These are phyloP conservation scores for Autographa gamma DNA, from an alignment of 2,888 invertebrate species.

Conservation along the genomic window DNA sequence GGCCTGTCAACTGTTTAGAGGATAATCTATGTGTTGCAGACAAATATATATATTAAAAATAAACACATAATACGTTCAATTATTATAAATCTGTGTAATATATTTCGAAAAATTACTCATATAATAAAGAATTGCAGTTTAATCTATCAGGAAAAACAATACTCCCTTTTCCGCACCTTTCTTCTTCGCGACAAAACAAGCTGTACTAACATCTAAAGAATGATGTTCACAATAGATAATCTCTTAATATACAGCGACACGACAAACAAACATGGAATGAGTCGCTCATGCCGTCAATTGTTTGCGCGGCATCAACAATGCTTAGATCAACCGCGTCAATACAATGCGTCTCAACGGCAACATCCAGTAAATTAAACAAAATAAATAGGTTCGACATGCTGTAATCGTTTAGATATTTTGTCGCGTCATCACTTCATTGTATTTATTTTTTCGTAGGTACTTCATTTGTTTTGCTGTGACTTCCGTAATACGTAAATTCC, in stretches of 20 bases:
- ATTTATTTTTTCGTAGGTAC: not conserved
- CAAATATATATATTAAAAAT: too few relatives aligned
- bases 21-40: too few relatives aligned
- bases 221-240: constrained; percentile 26
- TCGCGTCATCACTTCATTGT: constrained; percentile 10
- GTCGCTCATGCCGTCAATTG: constrained; percentile 26
- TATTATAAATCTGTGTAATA: too few relatives aligned
- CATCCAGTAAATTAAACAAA: constrained; percentile 27
- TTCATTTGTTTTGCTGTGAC: not conserved
- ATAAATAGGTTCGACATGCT: constrained; percentile 19
- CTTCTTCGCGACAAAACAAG: not conserved
- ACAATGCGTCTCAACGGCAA: constrained; percentile 40
- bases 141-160: not conserved
- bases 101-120: too few relatives aligned
- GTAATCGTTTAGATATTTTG: constrained; percentile 25
- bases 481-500: not conserved
- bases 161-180: not conserved
- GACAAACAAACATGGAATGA: constrained; percentile 44
- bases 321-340: constrained; percentile 41
- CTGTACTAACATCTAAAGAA: constrained; percentile 20
- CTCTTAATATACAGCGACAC: constrained; percentile 22
- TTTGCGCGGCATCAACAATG: constrained; percentile 37
- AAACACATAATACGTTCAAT: too few relatives aligned
- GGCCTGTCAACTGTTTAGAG: too few relatives aligned
- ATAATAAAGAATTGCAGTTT: too few relatives aligned